phyloP scores from a whole-genome alignment of 2,113 vertebrate species.

The Peromyscus polionotus region DNA sequence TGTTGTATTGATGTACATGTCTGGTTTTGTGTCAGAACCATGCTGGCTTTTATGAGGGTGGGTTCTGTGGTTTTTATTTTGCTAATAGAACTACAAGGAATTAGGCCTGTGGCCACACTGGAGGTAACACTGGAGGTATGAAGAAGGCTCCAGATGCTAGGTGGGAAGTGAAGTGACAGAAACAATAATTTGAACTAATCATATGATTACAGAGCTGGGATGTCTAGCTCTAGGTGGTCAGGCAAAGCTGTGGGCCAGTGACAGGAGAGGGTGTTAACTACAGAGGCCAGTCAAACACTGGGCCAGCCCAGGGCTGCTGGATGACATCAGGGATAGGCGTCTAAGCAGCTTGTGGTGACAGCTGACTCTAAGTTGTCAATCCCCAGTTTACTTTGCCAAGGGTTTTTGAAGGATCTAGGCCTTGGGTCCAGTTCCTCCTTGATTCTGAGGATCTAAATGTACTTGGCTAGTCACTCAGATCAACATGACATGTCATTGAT shows the following conservation, averaged over 20 bases:
- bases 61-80: slow-evolving; percentile 79
- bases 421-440: slow-evolving; percentile 94
- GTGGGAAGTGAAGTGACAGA: neutral
- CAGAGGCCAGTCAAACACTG: slow-evolving; percentile 61
- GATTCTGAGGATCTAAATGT: slow-evolving; percentile 93
- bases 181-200: slow-evolving; percentile 58
- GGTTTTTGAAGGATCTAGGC: slow-evolving; percentile 94
- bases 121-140: slow-evolving; percentile 22
- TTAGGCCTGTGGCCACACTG: slow-evolving; percentile 67
- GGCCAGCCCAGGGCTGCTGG: slow-evolving; percentile 68
- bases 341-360: slow-evolving; percentile 80
- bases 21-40: neutral
- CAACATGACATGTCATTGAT: slow-evolving; percentile 92
- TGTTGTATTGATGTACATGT: neutral
- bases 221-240: neutral
- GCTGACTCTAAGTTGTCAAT: slow-evolving; percentile 46
- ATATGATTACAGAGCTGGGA: neutral
- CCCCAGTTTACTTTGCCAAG: slow-evolving; percentile 80
- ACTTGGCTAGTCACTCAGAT: slow-evolving; percentile 82
- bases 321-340: slow-evolving; percentile 77
- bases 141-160: slow-evolving; percentile 60
- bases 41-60: neutral
- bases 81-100: slow-evolving; percentile 71
- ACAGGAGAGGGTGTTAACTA: neutral
- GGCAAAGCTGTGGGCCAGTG: neutral